Percentiles rank a stretch among this genome's conserved stretches.
phyloP scores from a whole-genome alignment of 2,888 invertebrate genomes.

The Alviniconcha strummeri region DNA sequence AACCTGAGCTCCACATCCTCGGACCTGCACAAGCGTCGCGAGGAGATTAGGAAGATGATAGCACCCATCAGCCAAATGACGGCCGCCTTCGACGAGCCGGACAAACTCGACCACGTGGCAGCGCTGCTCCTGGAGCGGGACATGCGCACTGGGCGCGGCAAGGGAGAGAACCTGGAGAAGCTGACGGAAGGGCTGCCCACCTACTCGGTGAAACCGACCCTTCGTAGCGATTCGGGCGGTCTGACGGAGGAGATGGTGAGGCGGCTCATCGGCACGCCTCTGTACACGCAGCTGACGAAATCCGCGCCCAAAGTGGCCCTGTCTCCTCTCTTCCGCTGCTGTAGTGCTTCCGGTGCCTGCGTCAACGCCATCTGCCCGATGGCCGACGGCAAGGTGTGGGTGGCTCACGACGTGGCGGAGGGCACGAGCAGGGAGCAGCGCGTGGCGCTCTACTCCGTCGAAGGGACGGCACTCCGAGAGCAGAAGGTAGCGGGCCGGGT shows the following conservation, averaged over 20 bases:
- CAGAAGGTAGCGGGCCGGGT: not conserved
- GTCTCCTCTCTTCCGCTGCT: not conserved
- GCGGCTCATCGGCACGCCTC: not conserved
- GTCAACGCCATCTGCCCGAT: conserved; percentile 25
- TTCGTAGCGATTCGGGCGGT: not conserved
- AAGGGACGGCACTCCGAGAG: not conserved
- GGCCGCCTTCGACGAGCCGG: not conserved
- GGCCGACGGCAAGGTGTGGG: conserved; percentile 25
- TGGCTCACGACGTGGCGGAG: not conserved
- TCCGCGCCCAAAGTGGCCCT: not conserved
- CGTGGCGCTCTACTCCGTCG: conserved; percentile 11
- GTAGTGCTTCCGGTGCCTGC: not conserved
- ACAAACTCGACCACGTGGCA: not conserved
- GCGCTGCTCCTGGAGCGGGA: conserved; percentile 13
- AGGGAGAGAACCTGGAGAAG: conserved; percentile 21
- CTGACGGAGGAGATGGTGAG: not conserved
- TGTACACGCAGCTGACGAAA: conserved; percentile 6
- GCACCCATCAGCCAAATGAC: not conserved
- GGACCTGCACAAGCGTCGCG: not conserved
- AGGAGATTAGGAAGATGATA: not conserved
- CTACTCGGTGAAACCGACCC: not conserved
- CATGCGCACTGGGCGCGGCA: conserved; percentile 25
- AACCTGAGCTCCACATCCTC: not conserved
- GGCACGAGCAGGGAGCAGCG: not conserved
- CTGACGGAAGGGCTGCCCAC: conserved; percentile 20